These are phyloP conservation scores for Leucoptera coffeella DNA, from an alignment of 2,888 invertebrate genomes.

Conservation along the genomic window DNA sequence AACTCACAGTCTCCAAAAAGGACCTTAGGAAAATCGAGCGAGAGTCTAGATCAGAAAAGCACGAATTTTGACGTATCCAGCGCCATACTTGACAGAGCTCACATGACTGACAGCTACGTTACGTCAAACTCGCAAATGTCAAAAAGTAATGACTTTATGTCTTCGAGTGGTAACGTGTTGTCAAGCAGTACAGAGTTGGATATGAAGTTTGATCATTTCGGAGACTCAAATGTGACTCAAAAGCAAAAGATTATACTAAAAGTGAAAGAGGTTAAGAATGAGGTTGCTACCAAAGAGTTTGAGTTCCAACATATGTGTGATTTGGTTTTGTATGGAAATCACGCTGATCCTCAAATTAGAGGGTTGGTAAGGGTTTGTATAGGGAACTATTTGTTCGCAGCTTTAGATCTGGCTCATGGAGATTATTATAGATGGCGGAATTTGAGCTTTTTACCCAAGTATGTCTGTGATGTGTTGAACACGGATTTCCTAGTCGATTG, in stretches of 20 bases:
- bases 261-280: slow-evolving; percentile 8
- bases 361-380: slow-evolving; percentile 65
- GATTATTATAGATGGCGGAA: slow-evolving; percentile 47
- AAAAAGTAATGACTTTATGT: slow-evolving; percentile 29
- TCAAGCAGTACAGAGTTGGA: slow-evolving; percentile 41
- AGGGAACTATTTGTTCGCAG: slow-evolving; percentile 59
- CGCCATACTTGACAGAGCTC: slow-evolving; percentile 32
- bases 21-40: slow-evolving; percentile 26
- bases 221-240: slow-evolving; percentile 20
- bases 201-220: slow-evolving; percentile 61
- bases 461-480: slow-evolving; percentile 23
- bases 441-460: slow-evolving; percentile 22
- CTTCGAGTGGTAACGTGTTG: slow-evolving; percentile 29
- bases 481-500: slow-evolving; percentile 45
- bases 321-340: slow-evolving; percentile 59
- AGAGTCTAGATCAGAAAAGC: slow-evolving; percentile 35
- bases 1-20: slow-evolving; percentile 19
- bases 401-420: slow-evolving; percentile 49
- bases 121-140: slow-evolving; percentile 36
- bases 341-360: slow-evolving; percentile 76
- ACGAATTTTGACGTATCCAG: slow-evolving; percentile 27
- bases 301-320: slow-evolving; percentile 62
- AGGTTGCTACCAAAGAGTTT: slow-evolving; percentile 11
- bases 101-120: slow-evolving; percentile 32
- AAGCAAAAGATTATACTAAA: slow-evolving; percentile 8